A percentile compares a stretch with the other conserved stretches of the same genome.
phyloP scores from a whole-genome alignment of 1,140 invertebrate species.

The Pteromalus puparum region DNA sequence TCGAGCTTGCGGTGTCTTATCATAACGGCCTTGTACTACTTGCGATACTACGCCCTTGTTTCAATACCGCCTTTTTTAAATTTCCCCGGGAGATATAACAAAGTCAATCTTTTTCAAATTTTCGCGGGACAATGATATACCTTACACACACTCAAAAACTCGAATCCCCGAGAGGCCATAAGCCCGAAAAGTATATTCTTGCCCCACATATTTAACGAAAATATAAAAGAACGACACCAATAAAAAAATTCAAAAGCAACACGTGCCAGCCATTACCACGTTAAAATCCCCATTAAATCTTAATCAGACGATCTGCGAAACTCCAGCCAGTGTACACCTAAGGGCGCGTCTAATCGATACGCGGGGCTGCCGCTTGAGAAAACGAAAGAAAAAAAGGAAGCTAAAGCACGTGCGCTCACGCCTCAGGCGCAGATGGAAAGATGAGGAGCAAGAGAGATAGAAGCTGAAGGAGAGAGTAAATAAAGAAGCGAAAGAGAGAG shows the following conservation, averaged over 20 bases:
- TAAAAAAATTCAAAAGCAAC: not conserved
- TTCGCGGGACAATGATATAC: not conserved
- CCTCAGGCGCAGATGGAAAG: slow-evolving; percentile 10
- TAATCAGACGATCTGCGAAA: slow-evolving; percentile 20
- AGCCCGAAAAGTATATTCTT: not conserved
- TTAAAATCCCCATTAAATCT: slow-evolving; percentile 7
- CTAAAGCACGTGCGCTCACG: slow-evolving; percentile 16
- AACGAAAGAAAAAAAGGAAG: not conserved
- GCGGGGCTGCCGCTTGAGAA: not conserved
- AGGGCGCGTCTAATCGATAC: slow-evolving; percentile 14
- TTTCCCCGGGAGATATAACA: not conserved
- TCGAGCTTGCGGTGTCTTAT: not conserved
- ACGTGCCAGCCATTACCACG: not conserved
- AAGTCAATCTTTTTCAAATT: slow-evolving; percentile 1
- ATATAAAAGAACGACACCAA: not conserved
- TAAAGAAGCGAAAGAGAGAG: slow-evolving; percentile 15
- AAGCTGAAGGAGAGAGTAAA: slow-evolving; percentile 17
- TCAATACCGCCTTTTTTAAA: slow-evolving; percentile 36
- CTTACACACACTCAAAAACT: too few species aligned
- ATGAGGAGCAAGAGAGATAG: slow-evolving; percentile 5
- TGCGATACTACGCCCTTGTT: slow-evolving; percentile 43
- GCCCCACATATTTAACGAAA: not conserved
- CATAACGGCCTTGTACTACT: slow-evolving; percentile 34
- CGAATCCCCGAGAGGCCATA: not conserved
- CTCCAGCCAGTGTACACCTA: not conserved